These are phyloP conservation scores for Bombus breviceps DNA, from an alignment of 1,140 invertebrate genomes.

Conservation along the genomic window DNA sequence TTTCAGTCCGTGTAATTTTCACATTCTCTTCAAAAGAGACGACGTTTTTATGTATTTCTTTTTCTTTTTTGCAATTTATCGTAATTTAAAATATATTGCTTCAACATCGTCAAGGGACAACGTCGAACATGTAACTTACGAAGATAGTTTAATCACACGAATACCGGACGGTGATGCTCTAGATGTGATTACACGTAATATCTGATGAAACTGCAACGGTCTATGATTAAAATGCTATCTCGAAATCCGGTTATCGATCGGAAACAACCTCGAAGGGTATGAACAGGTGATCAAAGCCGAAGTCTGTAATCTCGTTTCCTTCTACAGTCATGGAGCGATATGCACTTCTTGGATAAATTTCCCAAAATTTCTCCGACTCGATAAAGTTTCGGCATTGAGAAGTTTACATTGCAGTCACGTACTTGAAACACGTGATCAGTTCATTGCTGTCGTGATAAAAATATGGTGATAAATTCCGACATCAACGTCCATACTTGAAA, in stretches of 20 bases:
- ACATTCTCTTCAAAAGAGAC: no score
- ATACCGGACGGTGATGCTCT: no score
- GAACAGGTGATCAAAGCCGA: constrained; percentile 6
- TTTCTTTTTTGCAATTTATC: no score
- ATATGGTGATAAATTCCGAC: neutral
- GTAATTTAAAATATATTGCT: neutral
- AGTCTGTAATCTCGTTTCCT: constrained; percentile 12
- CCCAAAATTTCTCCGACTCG: constrained; percentile 31
- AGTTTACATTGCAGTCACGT: constrained; percentile 50
- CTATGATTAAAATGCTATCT: neutral
- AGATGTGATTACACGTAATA: neutral
- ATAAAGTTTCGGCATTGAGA: constrained; percentile 21
- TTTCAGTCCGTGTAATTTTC: neutral
- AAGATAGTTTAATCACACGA: neutral
- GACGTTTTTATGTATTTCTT: no score
- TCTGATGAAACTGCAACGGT: no score
- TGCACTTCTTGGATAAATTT: constrained; percentile 20
- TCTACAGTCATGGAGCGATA: constrained; percentile 1
- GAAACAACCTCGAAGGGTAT: neutral
- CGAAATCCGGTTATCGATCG: constrained; percentile 2
- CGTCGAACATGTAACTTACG: neutral
- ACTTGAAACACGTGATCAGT: constrained; percentile 34
- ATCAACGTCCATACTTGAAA: neutral
- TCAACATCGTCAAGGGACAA: neutral
- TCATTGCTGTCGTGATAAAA: constrained; percentile 4